Percentiles rank a stretch among this genome's conserved stretches.
phyloP scores from a whole-genome alignment of 2,888 invertebrate genomes.

The Pandemis corylana region DNA sequence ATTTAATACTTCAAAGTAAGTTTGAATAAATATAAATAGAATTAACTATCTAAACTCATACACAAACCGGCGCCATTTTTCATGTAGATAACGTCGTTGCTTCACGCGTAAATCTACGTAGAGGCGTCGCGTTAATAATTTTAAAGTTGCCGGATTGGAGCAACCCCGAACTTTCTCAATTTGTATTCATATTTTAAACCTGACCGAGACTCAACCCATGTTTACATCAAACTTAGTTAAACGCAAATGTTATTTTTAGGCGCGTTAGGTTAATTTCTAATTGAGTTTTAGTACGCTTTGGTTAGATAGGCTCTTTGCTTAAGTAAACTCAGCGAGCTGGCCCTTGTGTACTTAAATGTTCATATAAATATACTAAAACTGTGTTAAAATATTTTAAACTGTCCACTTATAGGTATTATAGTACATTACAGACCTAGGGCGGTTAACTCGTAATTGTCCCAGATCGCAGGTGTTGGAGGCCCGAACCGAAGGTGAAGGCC shows the following conservation, averaged over 20 bases:
- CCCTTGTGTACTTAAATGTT: neutral
- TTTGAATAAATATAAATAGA: constrained; percentile 4
- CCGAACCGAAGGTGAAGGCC: too few species aligned
- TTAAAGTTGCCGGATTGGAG: constrained; percentile 74
- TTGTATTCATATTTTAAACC: constrained; percentile 82
- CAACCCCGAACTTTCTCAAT: constrained; percentile 78
- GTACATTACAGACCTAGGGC: too few species aligned
- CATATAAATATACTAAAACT: neutral
- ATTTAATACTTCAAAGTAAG: too few species aligned
- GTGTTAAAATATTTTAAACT: too few species aligned
- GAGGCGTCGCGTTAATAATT: constrained; percentile 69
- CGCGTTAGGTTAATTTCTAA: constrained; percentile 24
- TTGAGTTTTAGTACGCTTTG: constrained; percentile 34
- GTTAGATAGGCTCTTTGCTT: neutral
- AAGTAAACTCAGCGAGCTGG: neutral
- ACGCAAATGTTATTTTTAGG: constrained; percentile 35
- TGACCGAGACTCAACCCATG: constrained; percentile 67
- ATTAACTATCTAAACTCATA: neutral
- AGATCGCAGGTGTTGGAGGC: too few species aligned
- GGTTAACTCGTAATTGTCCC: too few species aligned
- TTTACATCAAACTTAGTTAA: constrained; percentile 66
- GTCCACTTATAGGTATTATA: too few species aligned
- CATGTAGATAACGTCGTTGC: constrained; percentile 46
- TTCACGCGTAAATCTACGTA: constrained; percentile 58
- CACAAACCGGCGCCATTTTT: constrained; percentile 45